Base-by-base conservation (phyloP, 2,888 invertebrate genomes). In the Melinaea menophilus region DNA sequence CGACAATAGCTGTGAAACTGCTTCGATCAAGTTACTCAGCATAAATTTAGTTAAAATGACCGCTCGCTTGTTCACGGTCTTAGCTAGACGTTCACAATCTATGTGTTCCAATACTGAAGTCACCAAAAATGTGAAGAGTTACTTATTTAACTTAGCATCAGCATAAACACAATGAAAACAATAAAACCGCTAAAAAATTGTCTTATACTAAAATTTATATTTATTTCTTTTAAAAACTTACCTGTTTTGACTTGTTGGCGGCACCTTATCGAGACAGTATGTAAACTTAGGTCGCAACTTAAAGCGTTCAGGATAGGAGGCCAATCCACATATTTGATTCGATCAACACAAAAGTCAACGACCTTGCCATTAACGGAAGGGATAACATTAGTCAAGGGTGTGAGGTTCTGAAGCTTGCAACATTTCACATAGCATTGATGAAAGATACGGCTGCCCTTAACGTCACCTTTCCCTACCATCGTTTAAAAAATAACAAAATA, bases 301-400 rank as follows among this genome's bases (percentile, higher is more conserved):
- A 96, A 82, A 0, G 96, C 94, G 72, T 94, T 94, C 58, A 95
- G 83, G 57, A 96, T 93, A 1, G 95, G 94, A 41, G 92, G 90
- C 96, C 96, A 96, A 70, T 96, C 95, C 66, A 92, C 93, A 67
- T 94, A 93, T 74, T 94, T 94, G 58, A 96, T 91, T 69, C 95
- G 92, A 76, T 96, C 96, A 59, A 94, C 95, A 69, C 92, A 93
- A 73, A 96, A 94, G 71, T 96, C 95, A 66, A 95, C 74, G 51
- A 88, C 81, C 58, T 92, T 89, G 22, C 90, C 92, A 62, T 89
- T 89, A 55, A 84, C 82, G n/a, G 84, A 79, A 1, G 90, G 86
- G 45, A 88, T 72, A n/a, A 89, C 85, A 71, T 75, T 81, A 65
- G 76, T 85, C 48, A 91, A 64, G 2, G 91, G 88, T 41, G 86